Evolutionary conservation across 2,113 vertebrate species (phyloP).

Genomic region (Pavo muticus): DNA sequence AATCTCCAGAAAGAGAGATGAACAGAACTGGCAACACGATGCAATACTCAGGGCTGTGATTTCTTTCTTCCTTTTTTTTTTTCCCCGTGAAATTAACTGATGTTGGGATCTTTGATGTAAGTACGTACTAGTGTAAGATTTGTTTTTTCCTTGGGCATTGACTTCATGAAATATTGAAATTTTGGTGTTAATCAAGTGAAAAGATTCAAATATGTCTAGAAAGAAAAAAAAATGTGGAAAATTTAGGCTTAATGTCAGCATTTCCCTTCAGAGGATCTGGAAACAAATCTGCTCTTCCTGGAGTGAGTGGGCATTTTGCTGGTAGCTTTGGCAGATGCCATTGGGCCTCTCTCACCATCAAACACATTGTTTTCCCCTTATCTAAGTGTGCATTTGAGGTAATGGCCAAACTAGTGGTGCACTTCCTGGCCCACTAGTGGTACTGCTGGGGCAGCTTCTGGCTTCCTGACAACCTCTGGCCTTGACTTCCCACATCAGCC

Average conservation of each 20-base stretch:
- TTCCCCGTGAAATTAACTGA: background rate
- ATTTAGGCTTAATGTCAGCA: rapidly evolving
- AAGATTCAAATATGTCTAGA: background rate
- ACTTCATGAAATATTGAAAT: background rate
- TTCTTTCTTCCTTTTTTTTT: background rate
- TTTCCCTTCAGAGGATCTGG: background rate
- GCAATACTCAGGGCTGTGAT: background rate
- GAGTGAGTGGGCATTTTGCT: background rate
- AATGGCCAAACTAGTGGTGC: background rate
- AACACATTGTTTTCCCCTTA: background rate
- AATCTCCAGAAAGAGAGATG: background rate
- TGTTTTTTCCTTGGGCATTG: background rate
- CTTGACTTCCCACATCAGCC: constrained; percentile 38
- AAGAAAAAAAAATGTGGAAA: background rate
- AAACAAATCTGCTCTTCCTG: background rate
- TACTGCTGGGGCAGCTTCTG: background rate
- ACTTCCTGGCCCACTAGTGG: background rate
- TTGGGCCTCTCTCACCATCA: background rate
- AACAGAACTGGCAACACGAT: background rate
- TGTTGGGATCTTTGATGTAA: background rate
- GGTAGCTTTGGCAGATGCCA: background rate
- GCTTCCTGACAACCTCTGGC: background rate
- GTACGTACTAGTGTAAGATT: background rate
- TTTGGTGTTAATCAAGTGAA: background rate
- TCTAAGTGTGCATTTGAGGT: background rate